Percentiles rank a stretch among this genome's conserved stretches.
Evolutionary conservation across 2,797 vertebrate species (phyloP).

Genomic region (Ataeniobius toweri): DNA sequence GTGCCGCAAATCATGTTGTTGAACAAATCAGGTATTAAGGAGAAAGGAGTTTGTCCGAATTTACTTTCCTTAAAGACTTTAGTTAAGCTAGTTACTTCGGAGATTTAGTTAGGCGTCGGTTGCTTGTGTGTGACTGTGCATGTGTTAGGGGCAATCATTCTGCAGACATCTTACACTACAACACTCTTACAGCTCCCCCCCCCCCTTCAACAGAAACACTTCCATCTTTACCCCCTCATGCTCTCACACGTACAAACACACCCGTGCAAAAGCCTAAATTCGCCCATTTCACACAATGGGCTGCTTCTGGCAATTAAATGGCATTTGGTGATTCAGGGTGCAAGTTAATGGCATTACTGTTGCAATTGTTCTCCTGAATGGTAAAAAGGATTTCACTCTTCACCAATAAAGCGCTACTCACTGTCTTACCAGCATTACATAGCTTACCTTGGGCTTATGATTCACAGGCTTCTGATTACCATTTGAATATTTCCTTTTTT

Average conservation of each 20-base stretch:
- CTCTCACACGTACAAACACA: constrained; percentile 63
- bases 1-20: constrained; percentile 99
- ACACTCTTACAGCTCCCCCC: constrained; percentile 72
- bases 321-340: constrained; percentile 83
- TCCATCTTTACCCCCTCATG: constrained; percentile 69
- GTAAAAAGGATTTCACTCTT: constrained; percentile 83
- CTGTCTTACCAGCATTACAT: constrained; percentile 87
- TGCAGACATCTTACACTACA: constrained; percentile 80
- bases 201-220: constrained; percentile 76
- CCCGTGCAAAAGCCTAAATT: constrained; percentile 72
- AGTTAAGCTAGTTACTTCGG: constrained; percentile 99
- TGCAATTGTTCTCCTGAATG: constrained; percentile 85
- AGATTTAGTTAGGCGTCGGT: constrained; percentile 87
- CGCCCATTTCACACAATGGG: constrained; percentile 82
- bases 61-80: constrained; percentile 99
- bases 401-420: constrained; percentile 85
- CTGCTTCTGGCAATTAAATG: constrained; percentile 86
- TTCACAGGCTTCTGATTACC: constrained; percentile 83
- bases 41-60: constrained; percentile 98
- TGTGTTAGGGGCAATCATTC: constrained; percentile 82
- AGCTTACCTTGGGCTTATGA: constrained; percentile 87
- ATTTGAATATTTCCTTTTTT: constrained; percentile 83
- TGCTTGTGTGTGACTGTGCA: constrained; percentile 83
- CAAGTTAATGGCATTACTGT: constrained; percentile 87
- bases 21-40: constrained; percentile 99